phyloP scores from a whole-genome alignment of 2,797 vertebrate genomes.

The Lophotriccus pileatus region DNA sequence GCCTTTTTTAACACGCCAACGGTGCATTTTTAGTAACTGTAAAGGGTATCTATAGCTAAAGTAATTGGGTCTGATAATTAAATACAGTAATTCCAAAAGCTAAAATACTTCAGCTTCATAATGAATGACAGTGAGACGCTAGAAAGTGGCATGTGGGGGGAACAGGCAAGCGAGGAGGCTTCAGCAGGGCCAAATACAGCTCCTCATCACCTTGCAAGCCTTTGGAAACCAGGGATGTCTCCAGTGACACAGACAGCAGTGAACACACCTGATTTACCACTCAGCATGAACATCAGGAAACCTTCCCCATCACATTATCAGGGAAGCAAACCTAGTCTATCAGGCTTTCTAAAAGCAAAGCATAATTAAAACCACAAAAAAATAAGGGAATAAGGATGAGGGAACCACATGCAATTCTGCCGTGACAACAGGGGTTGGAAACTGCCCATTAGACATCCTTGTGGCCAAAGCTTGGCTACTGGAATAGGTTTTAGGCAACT shows the following conservation, averaged over 20 bases:
- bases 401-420: accelerated
- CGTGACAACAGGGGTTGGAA: neutral
- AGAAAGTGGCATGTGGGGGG: accelerated
- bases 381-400: neutral
- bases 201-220: neutral
- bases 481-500: neutral
- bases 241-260: accelerated
- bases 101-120: neutral
- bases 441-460: neutral
- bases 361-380: neutral
- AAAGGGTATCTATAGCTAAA: neutral
- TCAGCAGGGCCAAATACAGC: accelerated
- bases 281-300: accelerated
- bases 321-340: neutral
- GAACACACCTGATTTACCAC: neutral
- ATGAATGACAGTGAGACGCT: neutral
- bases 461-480: neutral
- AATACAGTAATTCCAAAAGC: neutral
- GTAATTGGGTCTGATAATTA: neutral
- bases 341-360: neutral
- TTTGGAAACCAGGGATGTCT: neutral
- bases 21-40: neutral
- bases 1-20: neutral
- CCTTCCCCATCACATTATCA: neutral
- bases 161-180: neutral